phyloP scores from a whole-genome alignment of 2,113 vertebrate species.

The Thamnaconus septentrionalis region DNA sequence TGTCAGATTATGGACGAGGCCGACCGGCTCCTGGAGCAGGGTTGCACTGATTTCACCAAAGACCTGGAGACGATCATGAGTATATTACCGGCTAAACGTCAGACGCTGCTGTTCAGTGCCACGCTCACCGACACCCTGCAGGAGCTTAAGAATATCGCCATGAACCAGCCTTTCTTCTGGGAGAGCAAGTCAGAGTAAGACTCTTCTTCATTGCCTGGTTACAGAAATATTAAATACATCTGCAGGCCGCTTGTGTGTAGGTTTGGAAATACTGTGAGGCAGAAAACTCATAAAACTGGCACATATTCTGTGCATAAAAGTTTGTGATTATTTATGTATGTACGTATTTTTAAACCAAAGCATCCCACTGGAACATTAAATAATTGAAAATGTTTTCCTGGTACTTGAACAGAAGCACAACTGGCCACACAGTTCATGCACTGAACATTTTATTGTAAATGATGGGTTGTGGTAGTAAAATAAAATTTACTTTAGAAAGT shows the following conservation, averaged over 20 bases:
- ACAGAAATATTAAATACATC: neutral
- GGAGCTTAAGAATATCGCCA: constrained; percentile 83
- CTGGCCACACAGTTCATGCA: no score
- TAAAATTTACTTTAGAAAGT: no score
- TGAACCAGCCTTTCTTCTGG: constrained; percentile 93
- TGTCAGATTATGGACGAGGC: constrained; percentile 94
- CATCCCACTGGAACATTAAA: no score
- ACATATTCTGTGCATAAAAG: no score
- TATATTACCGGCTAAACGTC: constrained; percentile 75
- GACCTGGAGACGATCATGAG: constrained; percentile 89
- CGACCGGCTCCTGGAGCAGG: constrained; percentile 90
- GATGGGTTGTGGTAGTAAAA: no score
- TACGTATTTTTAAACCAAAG: no score
- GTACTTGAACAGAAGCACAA: no score
- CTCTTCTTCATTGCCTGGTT: neutral
- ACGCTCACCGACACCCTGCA: constrained; percentile 87
- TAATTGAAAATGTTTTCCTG: no score
- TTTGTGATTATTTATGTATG: no score
- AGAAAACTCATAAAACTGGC: no score
- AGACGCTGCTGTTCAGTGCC: constrained; percentile 93
- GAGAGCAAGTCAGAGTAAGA: constrained; percentile 87
- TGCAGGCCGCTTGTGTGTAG: neutral
- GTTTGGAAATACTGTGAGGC: no score
- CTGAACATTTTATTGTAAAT: no score
- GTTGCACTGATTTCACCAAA: constrained; percentile 86